Base-by-base conservation (phyloP, 1,140 invertebrate genomes). In the Acromyrmex echinatior region DNA sequence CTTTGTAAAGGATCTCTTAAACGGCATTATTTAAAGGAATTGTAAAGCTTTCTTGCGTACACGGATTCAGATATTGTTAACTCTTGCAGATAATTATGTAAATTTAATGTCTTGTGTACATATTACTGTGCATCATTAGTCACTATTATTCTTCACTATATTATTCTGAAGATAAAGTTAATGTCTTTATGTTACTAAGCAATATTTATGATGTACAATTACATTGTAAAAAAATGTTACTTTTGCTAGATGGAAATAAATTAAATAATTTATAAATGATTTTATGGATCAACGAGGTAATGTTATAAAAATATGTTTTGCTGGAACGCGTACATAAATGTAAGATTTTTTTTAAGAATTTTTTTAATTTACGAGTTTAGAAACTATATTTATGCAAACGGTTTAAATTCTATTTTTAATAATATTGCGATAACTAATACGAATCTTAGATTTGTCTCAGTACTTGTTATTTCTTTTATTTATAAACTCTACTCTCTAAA, bases 341-440 rank as follows among this genome's bases (percentile, higher is more conserved):
- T n/a, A 21, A 74, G 28, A 35, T n/a, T 84, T n/a, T n/a, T n/a
- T n/a, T n/a, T n/a, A n/a, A n/a, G n/a, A 84, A 84, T 84, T 74
- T 74, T 62, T 74, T 51, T 35, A 62, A 74, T 62, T 12, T 6
- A 49, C 53, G 1, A 45, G 39, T 49, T 73, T 60, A 62, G 39
- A 84, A 74, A 39, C 10, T 74, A 35, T 74, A 31, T 84, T 65
- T 82, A 73, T 21, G 45, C 18, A 18, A 25, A 16, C 49, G 25
- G 25, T 3, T 45, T 45, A 35, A 74, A 51, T 51, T 49, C 6
- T 45, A 45, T 82, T 74, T 16, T 31, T 62, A 12, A 84, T 63
- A 51, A 35, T n/a, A 49, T 45, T 81, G 21, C 14, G 14, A 31
- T 70, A 31, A 49, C 3, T 60, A 73, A 82, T 16, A 82, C 21